Conservation (phyloP, 2,888 invertebrate genomes). For the Bursaphelenchus okinawaensis region DNA sequence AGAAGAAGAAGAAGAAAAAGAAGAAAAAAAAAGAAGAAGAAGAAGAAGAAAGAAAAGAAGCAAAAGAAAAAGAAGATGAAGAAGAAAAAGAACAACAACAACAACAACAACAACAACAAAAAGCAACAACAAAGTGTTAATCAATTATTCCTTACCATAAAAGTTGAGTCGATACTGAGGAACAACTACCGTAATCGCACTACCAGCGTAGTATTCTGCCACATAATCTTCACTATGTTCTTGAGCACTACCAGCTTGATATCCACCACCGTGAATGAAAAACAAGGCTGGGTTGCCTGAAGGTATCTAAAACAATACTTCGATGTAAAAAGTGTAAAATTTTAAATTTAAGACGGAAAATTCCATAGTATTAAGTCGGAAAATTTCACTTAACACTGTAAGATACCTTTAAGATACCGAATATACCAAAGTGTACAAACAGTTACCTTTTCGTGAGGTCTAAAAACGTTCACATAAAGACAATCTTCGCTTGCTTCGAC, state of each 20-base stretch:
- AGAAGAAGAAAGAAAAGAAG: no score
- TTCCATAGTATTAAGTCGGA: no score
- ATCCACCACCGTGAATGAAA: conserved; percentile 11
- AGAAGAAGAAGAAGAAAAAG: no score
- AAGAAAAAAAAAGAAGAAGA: no score
- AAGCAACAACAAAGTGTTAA: no score
- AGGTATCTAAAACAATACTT: background rate
- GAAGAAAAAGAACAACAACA: no score
- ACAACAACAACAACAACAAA: no score
- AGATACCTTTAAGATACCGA: no score
- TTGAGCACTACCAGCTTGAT: conserved; percentile 1
- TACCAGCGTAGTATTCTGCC: background rate
- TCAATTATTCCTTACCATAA: conserved; percentile 5
- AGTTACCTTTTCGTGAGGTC: conserved; percentile 4
- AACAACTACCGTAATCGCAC: background rate
- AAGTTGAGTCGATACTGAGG: conserved; percentile 9
- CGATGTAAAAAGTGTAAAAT: no score
- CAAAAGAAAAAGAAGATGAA: no score
- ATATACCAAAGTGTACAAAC: background rate
- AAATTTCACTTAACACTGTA: no score
- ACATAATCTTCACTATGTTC: background rate
- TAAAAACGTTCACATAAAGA: conserved; percentile 10
- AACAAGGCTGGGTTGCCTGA: conserved; percentile 1
- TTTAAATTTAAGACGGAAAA: background rate
- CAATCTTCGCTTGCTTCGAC: conserved; percentile 8